These are phyloP conservation scores for Nomada ferruginata DNA, from an alignment of 2,888 invertebrate genomes.

Conservation along the genomic window DNA sequence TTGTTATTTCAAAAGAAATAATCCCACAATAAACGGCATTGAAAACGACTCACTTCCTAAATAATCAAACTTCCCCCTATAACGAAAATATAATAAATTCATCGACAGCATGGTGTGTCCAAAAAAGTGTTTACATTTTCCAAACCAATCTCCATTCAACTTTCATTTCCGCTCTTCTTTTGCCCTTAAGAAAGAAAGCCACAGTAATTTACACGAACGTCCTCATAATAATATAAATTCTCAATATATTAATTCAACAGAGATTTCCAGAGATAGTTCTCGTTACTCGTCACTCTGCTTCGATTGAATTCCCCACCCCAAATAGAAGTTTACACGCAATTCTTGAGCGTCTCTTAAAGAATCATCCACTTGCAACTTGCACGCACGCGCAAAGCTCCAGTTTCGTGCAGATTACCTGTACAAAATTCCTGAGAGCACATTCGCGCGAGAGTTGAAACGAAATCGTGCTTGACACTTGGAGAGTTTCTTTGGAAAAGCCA, in stretches of 20 bases:
- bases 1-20: no score
- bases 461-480: slow-evolving; percentile 7
- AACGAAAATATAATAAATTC: not conserved
- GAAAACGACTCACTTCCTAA: no score
- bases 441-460: not conserved
- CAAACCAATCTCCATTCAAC: not conserved
- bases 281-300: not conserved
- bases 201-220: not conserved
- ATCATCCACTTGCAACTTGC: not conserved
- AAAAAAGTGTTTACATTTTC: not conserved
- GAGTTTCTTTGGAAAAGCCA: no score
- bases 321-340: not conserved
- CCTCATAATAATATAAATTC: slow-evolving; percentile 23
- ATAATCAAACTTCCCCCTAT: no score
- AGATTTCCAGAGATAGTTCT: not conserved
- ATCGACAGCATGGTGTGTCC: no score
- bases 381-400: not conserved
- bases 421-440: not conserved
- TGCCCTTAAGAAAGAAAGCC: not conserved
- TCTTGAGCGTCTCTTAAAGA: not conserved
- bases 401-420: slow-evolving; percentile 3
- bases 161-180: no score
- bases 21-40: no score
- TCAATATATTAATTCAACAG: slow-evolving; percentile 7
- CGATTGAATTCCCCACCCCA: slow-evolving; percentile 3